A percentile compares a stretch with the other conserved stretches of the same genome.
phyloP scores from a whole-genome alignment of 1,140 invertebrate genomes.

The Cyrtorhinus lividipennis region DNA sequence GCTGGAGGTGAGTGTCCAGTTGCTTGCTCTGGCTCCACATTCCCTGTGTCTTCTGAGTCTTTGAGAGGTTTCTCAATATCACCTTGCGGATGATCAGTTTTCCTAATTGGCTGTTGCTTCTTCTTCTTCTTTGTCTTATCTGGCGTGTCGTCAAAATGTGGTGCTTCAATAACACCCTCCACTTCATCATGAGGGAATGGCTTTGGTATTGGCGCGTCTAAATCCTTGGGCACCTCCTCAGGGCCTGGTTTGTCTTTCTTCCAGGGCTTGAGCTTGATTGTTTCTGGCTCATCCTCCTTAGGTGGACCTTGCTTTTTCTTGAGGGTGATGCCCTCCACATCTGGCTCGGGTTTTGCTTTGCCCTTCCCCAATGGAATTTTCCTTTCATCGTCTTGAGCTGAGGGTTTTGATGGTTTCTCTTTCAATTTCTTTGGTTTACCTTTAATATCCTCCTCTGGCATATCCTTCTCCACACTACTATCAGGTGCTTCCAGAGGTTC shows the following conservation, averaged over 20 bases:
- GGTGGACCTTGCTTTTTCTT: slow-evolving; percentile 32
- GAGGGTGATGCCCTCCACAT: slow-evolving; percentile 30
- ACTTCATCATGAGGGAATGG: slow-evolving; percentile 21
- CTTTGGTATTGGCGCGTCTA: slow-evolving; percentile 20
- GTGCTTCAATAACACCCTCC: slow-evolving; percentile 21
- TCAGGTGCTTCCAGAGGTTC: slow-evolving; percentile 22
- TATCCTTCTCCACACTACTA: slow-evolving; percentile 18
- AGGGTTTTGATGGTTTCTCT: slow-evolving; percentile 20
- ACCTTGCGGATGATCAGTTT: background rate
- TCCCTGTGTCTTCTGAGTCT: slow-evolving; percentile 14
- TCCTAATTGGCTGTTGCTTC: slow-evolving; percentile 19
- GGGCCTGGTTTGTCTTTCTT: slow-evolving; percentile 23
- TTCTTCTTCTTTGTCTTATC: slow-evolving; percentile 17
- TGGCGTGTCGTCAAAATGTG: slow-evolving; percentile 18
- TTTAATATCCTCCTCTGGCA: slow-evolving; percentile 22
- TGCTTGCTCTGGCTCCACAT: background rate
- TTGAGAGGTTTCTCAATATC: background rate
- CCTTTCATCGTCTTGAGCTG: slow-evolving; percentile 28
- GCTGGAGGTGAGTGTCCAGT: background rate
- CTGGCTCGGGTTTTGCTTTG: slow-evolving; percentile 28
- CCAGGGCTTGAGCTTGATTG: slow-evolving; percentile 25
- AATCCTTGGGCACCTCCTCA: slow-evolving; percentile 21
- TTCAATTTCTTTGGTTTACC: slow-evolving; percentile 26
- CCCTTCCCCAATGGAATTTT: slow-evolving; percentile 30
- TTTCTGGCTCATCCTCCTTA: slow-evolving; percentile 26